Percentiles rank a stretch among this genome's conserved stretches.
Conservation (phyloP, 2,888 invertebrate species). For the Acholoe squamosa region DNA sequence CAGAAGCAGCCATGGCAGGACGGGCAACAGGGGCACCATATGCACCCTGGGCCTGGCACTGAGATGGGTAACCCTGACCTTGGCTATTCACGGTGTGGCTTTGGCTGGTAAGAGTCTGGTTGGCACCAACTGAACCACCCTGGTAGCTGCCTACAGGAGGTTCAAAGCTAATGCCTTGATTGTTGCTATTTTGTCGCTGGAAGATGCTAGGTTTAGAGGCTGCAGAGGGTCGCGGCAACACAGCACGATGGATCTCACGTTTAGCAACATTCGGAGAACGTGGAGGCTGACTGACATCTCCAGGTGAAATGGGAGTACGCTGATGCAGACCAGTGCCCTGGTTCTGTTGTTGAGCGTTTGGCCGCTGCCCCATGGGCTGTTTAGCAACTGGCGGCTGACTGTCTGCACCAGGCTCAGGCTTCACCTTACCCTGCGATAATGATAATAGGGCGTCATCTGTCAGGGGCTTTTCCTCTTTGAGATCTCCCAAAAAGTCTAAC, state of each 20-base stretch:
- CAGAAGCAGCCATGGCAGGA: conserved; percentile 48
- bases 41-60: conserved; percentile 26
- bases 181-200: conserved; percentile 39
- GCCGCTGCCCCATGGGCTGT: not conserved
- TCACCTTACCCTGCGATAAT: conserved; percentile 33
- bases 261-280: conserved; percentile 25
- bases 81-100: not conserved
- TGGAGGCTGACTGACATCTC: conserved; percentile 43
- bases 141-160: not conserved
- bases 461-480: conserved; percentile 17
- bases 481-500: conserved; percentile 49
- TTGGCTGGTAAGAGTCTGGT: not conserved
- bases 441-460: conserved; percentile 19
- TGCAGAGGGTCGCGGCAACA: not conserved
- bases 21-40: not conserved
- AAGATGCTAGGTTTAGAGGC: not conserved
- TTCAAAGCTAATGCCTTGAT: not conserved
- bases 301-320: not conserved
- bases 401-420: conserved; percentile 42
- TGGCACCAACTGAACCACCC: not conserved
- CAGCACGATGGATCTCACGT: conserved; percentile 61
- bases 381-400: conserved; percentile 44
- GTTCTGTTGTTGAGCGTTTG: not conserved
- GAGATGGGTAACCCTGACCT: not conserved
- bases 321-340: not conserved